phyloP scores from a whole-genome alignment of 1,140 invertebrate species.

The Adelges cooleyi region DNA sequence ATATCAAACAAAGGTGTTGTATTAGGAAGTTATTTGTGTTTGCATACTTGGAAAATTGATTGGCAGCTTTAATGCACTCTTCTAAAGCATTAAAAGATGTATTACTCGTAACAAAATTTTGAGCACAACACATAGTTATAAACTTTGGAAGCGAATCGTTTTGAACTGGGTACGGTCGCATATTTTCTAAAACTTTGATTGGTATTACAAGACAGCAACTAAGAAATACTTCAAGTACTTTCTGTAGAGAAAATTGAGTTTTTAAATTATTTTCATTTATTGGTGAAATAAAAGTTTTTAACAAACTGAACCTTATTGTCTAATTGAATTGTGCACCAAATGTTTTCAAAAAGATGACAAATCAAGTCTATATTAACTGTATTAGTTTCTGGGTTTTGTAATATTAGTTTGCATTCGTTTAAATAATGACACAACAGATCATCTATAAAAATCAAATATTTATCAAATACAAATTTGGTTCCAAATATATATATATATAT shows the following conservation, averaged over 20 bases:
- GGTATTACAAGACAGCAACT: not conserved
- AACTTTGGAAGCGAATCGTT: not conserved
- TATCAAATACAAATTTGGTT: too few relatives aligned
- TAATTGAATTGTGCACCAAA: slow-evolving; percentile 13
- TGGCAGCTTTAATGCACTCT: not conserved
- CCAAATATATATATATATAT: too few relatives aligned
- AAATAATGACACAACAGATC: slow-evolving; percentile 11
- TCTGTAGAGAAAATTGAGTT: too few relatives aligned
- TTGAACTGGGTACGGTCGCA: slow-evolving; percentile 14
- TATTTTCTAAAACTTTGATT: not conserved
- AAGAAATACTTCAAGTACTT: slow-evolving; percentile 11
- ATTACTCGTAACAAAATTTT: slow-evolving; percentile 6
- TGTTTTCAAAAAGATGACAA: slow-evolving; percentile 5
- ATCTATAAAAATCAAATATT: too few relatives aligned
- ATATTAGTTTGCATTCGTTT: slow-evolving; percentile 10
- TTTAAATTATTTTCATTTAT: not conserved
- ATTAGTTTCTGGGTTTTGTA: slow-evolving; percentile 6
- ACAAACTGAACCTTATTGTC: not conserved
- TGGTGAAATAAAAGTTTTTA: too few relatives aligned
- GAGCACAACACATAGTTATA: slow-evolving; percentile 1
- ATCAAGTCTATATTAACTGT: slow-evolving; percentile 1
- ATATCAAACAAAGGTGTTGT: too few relatives aligned
- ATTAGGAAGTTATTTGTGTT: not conserved
- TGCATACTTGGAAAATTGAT: slow-evolving; percentile 16
- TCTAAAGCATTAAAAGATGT: not conserved